Percentiles rank a stretch among this genome's conserved stretches.
These are phyloP conservation scores for Deroplatys truncata DNA, from an alignment of 2,888 invertebrate genomes.

Conservation along the genomic window DNA sequence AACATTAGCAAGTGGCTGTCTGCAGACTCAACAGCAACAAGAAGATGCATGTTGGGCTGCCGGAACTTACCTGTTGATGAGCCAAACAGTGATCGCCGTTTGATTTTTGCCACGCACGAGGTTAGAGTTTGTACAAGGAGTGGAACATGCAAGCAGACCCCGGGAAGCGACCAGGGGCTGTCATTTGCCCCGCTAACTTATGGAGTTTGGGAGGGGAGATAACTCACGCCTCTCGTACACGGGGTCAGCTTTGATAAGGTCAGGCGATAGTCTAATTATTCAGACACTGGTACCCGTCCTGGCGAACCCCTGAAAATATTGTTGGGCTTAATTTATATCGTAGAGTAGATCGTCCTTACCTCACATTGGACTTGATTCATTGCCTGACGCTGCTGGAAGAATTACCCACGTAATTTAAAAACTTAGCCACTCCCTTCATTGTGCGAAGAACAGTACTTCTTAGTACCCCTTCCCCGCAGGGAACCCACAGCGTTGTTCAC, in stretches of 20 bases:
- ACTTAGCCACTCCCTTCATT: not conserved
- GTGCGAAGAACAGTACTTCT: not conserved
- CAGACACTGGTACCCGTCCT: not conserved
- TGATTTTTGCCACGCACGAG: not conserved
- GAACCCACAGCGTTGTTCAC: too few species aligned
- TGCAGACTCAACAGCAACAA: not conserved
- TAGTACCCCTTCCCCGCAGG: not conserved
- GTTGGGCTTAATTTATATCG: not conserved
- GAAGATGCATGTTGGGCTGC: not conserved
- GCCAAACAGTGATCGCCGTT: not conserved
- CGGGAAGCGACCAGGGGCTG: not conserved
- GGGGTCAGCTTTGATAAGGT: not conserved
- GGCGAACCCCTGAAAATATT: not conserved
- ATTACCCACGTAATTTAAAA: not conserved
- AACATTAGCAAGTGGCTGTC: too few species aligned
- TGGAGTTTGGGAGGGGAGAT: not conserved
- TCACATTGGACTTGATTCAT: not conserved
- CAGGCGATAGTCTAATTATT: constrained; percentile 11
- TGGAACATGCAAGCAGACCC: not conserved
- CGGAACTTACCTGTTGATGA: not conserved
- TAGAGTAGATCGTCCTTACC: not conserved
- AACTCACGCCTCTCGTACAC: not conserved
- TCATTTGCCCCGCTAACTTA: not conserved
- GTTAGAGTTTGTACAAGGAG: not conserved
- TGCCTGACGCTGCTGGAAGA: not conserved